Evolutionary conservation across 2,797 vertebrate species (phyloP).

Genomic region (Microctenopoma steveboyesi): DNA sequence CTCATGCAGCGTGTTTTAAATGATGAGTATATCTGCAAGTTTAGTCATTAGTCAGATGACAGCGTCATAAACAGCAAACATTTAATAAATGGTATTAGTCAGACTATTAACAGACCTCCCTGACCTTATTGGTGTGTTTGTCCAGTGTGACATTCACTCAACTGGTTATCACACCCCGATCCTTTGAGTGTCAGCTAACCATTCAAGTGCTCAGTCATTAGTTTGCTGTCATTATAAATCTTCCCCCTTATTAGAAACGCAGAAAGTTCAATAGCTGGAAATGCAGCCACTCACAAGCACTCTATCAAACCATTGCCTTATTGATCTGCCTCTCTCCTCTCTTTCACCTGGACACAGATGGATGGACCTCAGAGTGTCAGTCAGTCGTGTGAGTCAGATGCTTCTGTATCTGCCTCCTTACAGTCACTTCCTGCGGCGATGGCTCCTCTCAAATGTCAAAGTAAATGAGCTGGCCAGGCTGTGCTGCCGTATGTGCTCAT

Average conservation of each 20-base stretch:
- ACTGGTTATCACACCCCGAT: conserved; percentile 11
- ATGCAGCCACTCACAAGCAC: conserved; percentile 67
- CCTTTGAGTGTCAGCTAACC: conserved; percentile 40
- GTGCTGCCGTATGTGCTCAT: conserved; percentile 50
- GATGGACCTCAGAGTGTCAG: conserved; percentile 64
- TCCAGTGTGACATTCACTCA: background rate
- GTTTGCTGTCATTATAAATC: conserved; percentile 71
- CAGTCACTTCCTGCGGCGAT: conserved; percentile 58
- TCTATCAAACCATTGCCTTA: conserved; percentile 63
- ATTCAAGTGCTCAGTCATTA: conserved; percentile 58
- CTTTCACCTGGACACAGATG: conserved; percentile 68
- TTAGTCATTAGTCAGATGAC: background rate
- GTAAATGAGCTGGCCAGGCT: conserved; percentile 71
- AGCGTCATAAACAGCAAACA: too few species aligned
- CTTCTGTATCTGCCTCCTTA: conserved; percentile 53
- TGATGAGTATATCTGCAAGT: conserved; percentile 29
- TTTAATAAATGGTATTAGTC: too few species aligned
- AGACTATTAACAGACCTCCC: background rate
- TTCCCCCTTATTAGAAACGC: conserved; percentile 67
- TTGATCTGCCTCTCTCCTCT: conserved; percentile 61
- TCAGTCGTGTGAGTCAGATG: conserved; percentile 54
- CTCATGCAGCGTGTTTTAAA: conserved; percentile 49
- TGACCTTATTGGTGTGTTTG: conserved; percentile 2
- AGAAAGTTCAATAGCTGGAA: conserved; percentile 60
- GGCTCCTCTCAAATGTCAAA: conserved; percentile 73